Base-by-base conservation (phyloP, 2,113 vertebrate genomes). In the Chloroceryle aenea region DNA sequence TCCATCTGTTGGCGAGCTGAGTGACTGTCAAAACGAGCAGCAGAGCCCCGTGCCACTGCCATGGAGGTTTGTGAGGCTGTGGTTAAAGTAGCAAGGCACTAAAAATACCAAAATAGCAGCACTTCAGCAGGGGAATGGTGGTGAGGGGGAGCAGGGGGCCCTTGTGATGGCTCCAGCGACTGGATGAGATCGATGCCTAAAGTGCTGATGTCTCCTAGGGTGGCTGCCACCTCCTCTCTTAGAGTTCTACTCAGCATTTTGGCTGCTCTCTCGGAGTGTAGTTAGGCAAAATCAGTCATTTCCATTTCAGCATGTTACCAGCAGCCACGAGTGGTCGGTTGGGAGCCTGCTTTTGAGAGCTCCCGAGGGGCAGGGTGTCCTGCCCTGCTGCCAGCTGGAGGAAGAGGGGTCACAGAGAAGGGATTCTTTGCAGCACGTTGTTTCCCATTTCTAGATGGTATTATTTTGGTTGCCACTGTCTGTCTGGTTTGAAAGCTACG, bases 1-100 rank as follows among this genome's bases (percentile, higher is more conserved):
- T 83, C 96, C 96, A 96, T 95, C 95, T 96, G 95, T 96, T 82
- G 85, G 95, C 62, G 14, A 63, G 62, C 85, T 26, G 64, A 82
- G 85, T 58, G 43, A 79, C 52, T 87, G 74, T 72, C 93, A 29
- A 53, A 72, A 6, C 40, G 92, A 95, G 94, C 94, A 85, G 69
- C 84, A 56, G 36, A 78, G 42, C 87, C 64, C 26, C 0, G 27
- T 4, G 16, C 7, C 68, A 7, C 71, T 88, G 50, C 89, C 27
- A 1, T 14, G 40, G 32, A n/a, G 83, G 36, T 81, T 25, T 66
- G 75, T 66, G 21, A 58, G 76, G 14, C 45, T 63, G 3, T 7
- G 2, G 78, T 7, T 22, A 0, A 15, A 87, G 66, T 0, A 38
- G 45, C 40, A 9, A 43, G 48, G 14, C 12, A 7, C 23, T 47